These are phyloP conservation scores for Sparus aurata DNA, from an alignment of 2,797 vertebrate species.

Conservation along the genomic window DNA sequence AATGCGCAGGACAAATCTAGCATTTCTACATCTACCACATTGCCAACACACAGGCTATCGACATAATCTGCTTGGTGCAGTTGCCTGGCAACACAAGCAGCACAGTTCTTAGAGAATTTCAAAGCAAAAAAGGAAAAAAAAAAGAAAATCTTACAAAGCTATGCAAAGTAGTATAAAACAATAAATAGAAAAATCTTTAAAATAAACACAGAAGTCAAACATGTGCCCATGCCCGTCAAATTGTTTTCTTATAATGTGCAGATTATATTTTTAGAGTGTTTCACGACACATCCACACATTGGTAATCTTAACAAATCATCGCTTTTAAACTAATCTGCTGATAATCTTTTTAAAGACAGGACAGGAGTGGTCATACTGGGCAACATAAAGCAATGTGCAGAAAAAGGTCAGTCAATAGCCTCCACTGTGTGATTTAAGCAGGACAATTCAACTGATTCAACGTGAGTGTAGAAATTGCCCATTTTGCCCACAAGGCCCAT, in stretches of 20 bases:
- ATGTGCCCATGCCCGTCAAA: constrained; percentile 37
- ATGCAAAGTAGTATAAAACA: constrained; percentile 81
- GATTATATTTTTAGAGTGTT: constrained; percentile 55
- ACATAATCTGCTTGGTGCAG: constrained; percentile 82
- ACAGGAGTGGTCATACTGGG: constrained; percentile 40
- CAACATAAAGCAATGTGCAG: constrained; percentile 70
- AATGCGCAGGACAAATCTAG: constrained; percentile 80
- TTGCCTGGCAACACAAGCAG: constrained; percentile 83
- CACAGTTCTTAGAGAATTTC: constrained; percentile 74
- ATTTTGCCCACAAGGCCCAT: constrained; percentile 67
- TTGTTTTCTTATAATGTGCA: constrained; percentile 53
- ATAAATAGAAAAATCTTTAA: constrained; percentile 77
- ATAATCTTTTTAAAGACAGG: constrained; percentile 57
- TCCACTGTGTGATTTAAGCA: constrained; percentile 59
- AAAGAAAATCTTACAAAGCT: constrained; percentile 71
- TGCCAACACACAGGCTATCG: constrained; percentile 81
- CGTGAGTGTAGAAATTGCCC: constrained; percentile 54
- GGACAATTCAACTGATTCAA: constrained; percentile 65
- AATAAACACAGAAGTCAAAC: constrained; percentile 68
- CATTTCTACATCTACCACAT: constrained; percentile 83
- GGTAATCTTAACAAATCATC: constrained; percentile 38
- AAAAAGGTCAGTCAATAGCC: constrained; percentile 64
- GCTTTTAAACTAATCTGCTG: constrained; percentile 37
- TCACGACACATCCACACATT: constrained; percentile 58
- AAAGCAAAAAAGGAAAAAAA: constrained; percentile 63